Evolutionary conservation across 1,140 invertebrate genomes (phyloP), one percentile per base, ranked within the genome.

Genomic region (Drosophila baimaii): DNA sequence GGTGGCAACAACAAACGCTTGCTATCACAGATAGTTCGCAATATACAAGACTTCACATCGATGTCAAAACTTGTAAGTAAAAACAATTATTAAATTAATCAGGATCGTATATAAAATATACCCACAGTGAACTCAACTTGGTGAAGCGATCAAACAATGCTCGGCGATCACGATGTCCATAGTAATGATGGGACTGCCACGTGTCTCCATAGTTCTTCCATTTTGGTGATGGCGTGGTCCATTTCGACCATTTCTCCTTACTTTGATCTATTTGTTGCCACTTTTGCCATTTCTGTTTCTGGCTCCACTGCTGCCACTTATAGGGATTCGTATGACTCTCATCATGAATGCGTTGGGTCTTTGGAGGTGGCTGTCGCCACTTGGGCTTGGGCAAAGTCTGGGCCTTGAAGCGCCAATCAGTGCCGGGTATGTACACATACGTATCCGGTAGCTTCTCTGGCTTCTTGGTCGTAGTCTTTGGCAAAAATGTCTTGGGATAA

Each of bases 11-110:
- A 29, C 15, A 90, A 70, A 7, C 74, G 69, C 33, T 91, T 91
- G 5, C 76, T 66, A 8, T 90, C 90, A 43, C 90, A 91, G 7
- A 91, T 89, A 5, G 75, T 83, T 2, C 90, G 69, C 41, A 91
- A 31, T 41, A 91, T 85, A n/a, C 90, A 90, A 0, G 83, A 82
- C 46, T 90, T 91, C 1, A 91, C 56, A 59, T 91, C 86, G 5
- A 91, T 51, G 0, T 79, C 79, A 37, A 91, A 63, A 0, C 90
- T 91, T 19, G 7, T 66, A 55, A 43, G 7, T 7, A 15, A 0
- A 13, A 17, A 8, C 3, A 2, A 8, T 25, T 8, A 49, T 46
- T 0, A 2, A 2, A 27, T 13, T 8, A 21, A 13, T 3, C 0
- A 17, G 44, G 23, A 33, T 29, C 15, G 0, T n/a, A 12, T 17